These are phyloP conservation scores for Chelmon rostratus DNA, from an alignment of 2,797 vertebrate species.

Conservation along the genomic window DNA sequence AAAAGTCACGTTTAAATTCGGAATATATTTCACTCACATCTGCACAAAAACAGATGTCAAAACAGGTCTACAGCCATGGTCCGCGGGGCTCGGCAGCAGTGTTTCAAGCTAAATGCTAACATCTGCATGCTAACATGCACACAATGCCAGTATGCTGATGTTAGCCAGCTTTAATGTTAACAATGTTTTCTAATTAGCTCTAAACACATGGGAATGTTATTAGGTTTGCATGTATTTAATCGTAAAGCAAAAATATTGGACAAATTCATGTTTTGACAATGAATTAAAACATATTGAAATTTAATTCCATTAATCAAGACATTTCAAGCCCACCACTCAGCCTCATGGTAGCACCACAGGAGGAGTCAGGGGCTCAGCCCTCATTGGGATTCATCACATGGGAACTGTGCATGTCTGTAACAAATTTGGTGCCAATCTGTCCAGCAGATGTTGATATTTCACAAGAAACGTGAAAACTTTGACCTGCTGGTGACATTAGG, in stretches of 20 bases:
- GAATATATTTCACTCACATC: constrained; percentile 1
- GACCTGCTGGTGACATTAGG: background rate
- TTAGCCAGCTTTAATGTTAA: too few relatives aligned
- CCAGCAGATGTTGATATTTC: background rate
- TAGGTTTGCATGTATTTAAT: too few relatives aligned
- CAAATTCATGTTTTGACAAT: background rate
- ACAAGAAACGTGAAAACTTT: background rate
- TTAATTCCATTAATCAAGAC: too few relatives aligned
- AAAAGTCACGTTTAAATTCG: background rate
- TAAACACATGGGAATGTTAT: too few relatives aligned
- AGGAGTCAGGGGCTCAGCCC: background rate
- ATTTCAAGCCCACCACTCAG: background rate
- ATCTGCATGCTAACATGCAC: background rate
- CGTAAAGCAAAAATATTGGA: too few relatives aligned
- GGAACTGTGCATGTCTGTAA: background rate
- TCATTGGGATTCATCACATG: background rate
- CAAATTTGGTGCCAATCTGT: background rate
- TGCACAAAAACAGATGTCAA: constrained; percentile 4
- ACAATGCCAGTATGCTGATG: background rate
- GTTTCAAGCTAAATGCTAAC: background rate
- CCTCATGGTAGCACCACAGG: background rate
- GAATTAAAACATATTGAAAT: too few relatives aligned
- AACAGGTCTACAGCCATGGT: background rate
- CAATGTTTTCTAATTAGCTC: too few relatives aligned
- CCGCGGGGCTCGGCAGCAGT: background rate